Base-by-base conservation (phyloP, 2,888 invertebrate species). In the Caenorhabditis sp. region DNA sequence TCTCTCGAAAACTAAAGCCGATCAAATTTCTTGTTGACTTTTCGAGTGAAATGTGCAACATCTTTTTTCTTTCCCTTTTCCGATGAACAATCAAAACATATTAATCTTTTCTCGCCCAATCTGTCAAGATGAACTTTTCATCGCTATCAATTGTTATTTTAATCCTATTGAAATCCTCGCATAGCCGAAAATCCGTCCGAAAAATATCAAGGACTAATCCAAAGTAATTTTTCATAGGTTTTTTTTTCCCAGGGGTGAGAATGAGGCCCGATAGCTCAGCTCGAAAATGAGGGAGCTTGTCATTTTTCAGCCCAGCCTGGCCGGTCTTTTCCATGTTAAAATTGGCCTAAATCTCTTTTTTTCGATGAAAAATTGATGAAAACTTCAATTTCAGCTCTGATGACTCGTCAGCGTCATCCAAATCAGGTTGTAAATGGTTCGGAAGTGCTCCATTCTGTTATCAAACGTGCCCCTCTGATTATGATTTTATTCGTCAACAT, bases 381-480 rank as follows among this genome's bases (percentile, higher is more conserved):
- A n/a, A n/a, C n/a, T n/a, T 21, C 4, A 21, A 50, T 21, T 57
- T 17, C 31, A 31, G 31, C 31, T 57, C 58, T n/a, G 63, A 66
- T 37, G 37, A 57, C 24, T 60, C 68, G 1, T 62, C n/a, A 58
- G 8, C 24, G 58, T 19, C 62, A 3, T 43, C 43, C 24, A 65
- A 66, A 57, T 76, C 77, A 0, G 77, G 79, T 1, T 79, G 79
- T 43, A 66, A 69, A 31, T 79, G 79, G 79, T 79, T 79, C 27
- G 79, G 79, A 10, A 65, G 62, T 0, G 79, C 79, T 1, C 79
- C 79, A 19, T 71, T 79, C 23, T 79, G 79, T 43, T 65, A 68
- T 26, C 66, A 79, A 21, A 67, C 67, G 1, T 79, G 79, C 55
- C 79, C 79, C 0, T 62, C 79, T 10, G 79, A 78, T 17, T 76